Evolutionary conservation across 92 coral and sea anemone species (phyloP).

Genomic region (Desmophyllum pertusum): DNA sequence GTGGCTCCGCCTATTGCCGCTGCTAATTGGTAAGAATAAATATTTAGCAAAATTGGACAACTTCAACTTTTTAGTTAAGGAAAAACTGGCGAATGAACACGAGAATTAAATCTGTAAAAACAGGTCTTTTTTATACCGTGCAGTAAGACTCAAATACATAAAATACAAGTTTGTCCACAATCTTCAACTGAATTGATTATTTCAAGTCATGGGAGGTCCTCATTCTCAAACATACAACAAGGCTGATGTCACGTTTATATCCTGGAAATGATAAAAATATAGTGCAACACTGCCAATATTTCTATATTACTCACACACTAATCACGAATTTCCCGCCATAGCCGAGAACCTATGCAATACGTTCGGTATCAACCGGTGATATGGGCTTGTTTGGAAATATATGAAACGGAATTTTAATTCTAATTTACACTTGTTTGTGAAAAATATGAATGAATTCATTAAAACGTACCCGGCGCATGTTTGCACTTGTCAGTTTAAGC

Average conservation of each 20-base stretch:
- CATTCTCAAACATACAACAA: background rate
- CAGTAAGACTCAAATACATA: background rate
- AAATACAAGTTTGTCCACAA: background rate
- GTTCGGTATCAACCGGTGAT: background rate
- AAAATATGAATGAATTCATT: background rate
- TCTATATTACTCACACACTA: background rate
- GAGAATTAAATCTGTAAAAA: background rate
- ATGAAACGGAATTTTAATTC: background rate
- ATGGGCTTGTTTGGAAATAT: background rate
- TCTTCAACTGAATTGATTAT: background rate
- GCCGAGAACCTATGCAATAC: background rate
- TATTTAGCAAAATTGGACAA: too few relatives aligned
- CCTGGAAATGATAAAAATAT: background rate
- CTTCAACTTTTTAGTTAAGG: background rate
- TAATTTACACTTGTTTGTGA: background rate
- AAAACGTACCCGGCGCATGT: background rate
- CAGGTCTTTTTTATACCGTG: background rate
- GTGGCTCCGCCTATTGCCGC: background rate
- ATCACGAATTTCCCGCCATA: background rate
- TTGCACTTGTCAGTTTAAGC: background rate
- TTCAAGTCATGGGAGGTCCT: background rate
- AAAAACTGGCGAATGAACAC: background rate
- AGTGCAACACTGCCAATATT: background rate
- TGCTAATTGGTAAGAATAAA: background rate
- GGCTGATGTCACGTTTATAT: background rate